A percentile compares a stretch with the other conserved stretches of the same genome.
Conservation (phyloP, 64 coral and sea anemone species). For the Dendrophyllia cribrosa region DNA sequence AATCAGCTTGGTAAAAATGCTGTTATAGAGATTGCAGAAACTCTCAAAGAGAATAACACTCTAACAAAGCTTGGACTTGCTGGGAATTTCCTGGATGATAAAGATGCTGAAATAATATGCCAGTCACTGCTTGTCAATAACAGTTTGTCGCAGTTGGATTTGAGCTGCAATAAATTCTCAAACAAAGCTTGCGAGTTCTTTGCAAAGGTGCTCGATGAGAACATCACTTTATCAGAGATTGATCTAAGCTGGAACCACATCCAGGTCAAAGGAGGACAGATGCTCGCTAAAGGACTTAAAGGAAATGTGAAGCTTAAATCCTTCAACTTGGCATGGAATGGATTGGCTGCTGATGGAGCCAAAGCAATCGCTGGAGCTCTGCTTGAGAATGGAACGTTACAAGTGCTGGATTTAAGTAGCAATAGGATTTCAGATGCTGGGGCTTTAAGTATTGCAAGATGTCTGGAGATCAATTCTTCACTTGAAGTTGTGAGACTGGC, state of each 20-base stretch:
- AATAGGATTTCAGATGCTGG: conserved; percentile 79
- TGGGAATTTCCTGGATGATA: conserved; percentile 79
- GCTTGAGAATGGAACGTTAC: conserved; percentile 70
- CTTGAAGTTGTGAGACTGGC: conserved; percentile 70
- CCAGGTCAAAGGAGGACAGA: conserved; percentile 65
- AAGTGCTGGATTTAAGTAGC: conserved; percentile 74
- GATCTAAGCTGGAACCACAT: conserved; percentile 97
- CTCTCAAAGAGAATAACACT: conserved; percentile 79
- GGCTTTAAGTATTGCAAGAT: conserved; percentile 41
- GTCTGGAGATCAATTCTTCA: conserved; percentile 64
- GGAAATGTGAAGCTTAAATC: conserved; percentile 89
- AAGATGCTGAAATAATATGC: conserved; percentile 74
- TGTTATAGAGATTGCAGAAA: conserved; percentile 71
- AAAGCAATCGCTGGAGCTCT: conserved; percentile 62
- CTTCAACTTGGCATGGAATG: conserved; percentile 95
- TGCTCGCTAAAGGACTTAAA: conserved; percentile 69
- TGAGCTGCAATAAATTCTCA: conserved; percentile 87
- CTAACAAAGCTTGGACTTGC: conserved; percentile 73
- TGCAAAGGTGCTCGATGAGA: conserved; percentile 78
- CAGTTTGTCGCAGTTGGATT: conserved; percentile 70
- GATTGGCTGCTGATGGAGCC: conserved; percentile 73
- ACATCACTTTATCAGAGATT: conserved; percentile 69
- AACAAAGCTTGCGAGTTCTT: conserved; percentile 78
- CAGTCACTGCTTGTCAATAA: conserved; percentile 68
- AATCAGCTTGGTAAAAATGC: conserved; percentile 73